These are phyloP conservation scores for Ictalurus furcatus DNA, from an alignment of 2,113 vertebrate species.

Conservation along the genomic window DNA sequence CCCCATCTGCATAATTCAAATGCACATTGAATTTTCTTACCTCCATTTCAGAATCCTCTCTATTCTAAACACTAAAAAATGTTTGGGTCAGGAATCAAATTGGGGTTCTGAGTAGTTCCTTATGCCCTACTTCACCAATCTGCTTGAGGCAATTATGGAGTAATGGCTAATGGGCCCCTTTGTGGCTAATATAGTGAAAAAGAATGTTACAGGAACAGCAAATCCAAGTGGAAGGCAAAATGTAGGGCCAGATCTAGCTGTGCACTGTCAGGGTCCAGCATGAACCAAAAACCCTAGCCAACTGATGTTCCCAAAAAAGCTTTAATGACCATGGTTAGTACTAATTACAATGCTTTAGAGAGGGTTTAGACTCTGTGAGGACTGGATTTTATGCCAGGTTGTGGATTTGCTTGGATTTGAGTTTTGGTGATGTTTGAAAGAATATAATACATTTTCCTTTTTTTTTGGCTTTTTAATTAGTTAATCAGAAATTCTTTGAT, in stretches of 20 bases:
- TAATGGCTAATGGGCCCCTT: conserved; percentile 8
- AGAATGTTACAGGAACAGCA: conserved; percentile 33
- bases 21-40: neutral
- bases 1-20: neutral
- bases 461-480: neutral
- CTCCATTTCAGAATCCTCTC: neutral
- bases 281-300: neutral
- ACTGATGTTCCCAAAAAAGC: neutral
- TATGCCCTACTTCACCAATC: conserved; percentile 1
- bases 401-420: neutral
- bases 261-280: conserved; percentile 20
- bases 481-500: neutral
- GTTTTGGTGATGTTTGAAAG: neutral
- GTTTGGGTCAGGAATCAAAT: conserved; percentile 7
- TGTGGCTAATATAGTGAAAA: conserved; percentile 39
- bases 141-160: conserved; percentile 14
- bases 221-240: neutral
- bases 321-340: neutral
- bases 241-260: conserved; percentile 17
- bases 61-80: conserved; percentile 1
- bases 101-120: conserved; percentile 28
- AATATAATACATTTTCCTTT: neutral
- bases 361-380: neutral
- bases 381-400: neutral
- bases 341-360: neutral